Percentiles rank a stretch among this genome's conserved stretches.
Evolutionary conservation across 2,113 vertebrate species (phyloP).

Genomic region (Chlorodrepanis virens): DNA sequence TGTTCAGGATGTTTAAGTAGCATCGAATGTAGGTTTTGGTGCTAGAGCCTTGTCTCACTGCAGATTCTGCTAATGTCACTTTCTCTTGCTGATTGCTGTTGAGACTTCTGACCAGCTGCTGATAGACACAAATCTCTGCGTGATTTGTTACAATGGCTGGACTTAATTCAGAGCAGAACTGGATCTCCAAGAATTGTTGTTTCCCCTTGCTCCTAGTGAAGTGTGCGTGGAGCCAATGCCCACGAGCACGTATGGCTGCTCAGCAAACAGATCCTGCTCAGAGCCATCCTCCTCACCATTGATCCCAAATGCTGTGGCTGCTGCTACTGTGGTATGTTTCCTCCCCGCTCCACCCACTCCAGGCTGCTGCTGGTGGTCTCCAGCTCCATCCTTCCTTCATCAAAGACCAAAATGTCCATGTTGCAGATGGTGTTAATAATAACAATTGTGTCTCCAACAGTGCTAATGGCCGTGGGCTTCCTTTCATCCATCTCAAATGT

Average conservation of each 20-base stretch:
- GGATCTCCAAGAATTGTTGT: neutral
- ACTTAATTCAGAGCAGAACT: slow-evolving; percentile 54
- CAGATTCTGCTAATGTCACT: slow-evolving; percentile 24
- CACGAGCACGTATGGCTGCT: neutral
- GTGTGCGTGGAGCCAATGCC: neutral
- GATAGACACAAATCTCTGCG: slow-evolving; percentile 28
- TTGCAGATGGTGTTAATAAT: slow-evolving; percentile 58
- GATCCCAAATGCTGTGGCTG: slow-evolving; percentile 24
- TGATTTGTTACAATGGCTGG: slow-evolving; percentile 54
- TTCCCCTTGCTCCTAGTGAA: neutral
- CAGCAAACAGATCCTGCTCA: neutral
- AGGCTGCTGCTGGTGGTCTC: slow-evolving; percentile 51
- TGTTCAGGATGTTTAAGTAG: neutral
- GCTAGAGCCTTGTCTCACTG: neutral
- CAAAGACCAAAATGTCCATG: neutral
- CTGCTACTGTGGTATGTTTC: slow-evolving; percentile 27
- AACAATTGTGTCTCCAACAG: slow-evolving; percentile 43
- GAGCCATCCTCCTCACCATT: neutral
- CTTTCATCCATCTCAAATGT: slow-evolving; percentile 45
- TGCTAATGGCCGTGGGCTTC: slow-evolving; percentile 33
- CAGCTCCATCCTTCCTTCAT: slow-evolving; percentile 24
- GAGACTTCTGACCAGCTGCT: slow-evolving; percentile 49
- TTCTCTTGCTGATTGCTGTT: slow-evolving; percentile 41
- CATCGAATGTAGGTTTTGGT: neutral
- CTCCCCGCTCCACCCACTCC: neutral